These are phyloP conservation scores for Spodoptera litura DNA, from an alignment of 1,140 invertebrate species.

Conservation along the genomic window DNA sequence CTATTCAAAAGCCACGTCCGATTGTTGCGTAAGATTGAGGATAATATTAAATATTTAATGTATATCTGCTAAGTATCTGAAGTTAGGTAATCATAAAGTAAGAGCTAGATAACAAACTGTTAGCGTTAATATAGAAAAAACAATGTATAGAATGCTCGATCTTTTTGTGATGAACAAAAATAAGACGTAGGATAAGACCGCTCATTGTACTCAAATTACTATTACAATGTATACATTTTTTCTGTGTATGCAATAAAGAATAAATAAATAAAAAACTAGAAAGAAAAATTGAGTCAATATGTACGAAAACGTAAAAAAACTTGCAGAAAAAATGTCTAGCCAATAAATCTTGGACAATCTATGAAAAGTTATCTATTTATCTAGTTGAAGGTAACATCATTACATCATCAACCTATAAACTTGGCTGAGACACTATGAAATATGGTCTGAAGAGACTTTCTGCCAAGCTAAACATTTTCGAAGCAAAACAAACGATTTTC, in stretches of 20 bases:
- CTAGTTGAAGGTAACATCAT: slow-evolving; percentile 27
- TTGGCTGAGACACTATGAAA: slow-evolving; percentile 42
- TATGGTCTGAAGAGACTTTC: slow-evolving; percentile 46
- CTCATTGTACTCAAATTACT: too few relatives aligned
- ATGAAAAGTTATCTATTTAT: slow-evolving; percentile 9
- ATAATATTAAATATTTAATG: too few relatives aligned
- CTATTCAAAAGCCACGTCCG: neutral
- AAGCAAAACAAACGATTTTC: slow-evolving; percentile 71
- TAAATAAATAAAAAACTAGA: neutral
- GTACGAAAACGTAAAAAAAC: neutral
- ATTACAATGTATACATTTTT: too few relatives aligned
- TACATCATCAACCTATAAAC: slow-evolving; percentile 38
- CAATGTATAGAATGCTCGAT: too few relatives aligned
- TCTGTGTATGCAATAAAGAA: too few relatives aligned
- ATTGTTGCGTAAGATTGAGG: too few relatives aligned
- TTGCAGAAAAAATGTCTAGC: neutral
- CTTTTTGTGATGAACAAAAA: too few relatives aligned
- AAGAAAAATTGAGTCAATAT: neutral
- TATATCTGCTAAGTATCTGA: too few relatives aligned
- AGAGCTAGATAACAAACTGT: too few relatives aligned
- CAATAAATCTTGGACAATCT: neutral
- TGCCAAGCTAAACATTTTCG: slow-evolving; percentile 59
- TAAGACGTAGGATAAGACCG: too few relatives aligned
- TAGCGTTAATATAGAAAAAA: too few relatives aligned
- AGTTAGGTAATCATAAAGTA: too few relatives aligned